Evolutionary conservation across 1,140 invertebrate genomes (phyloP).

Genomic region (Pseudomyrmex flavicornis): DNA sequence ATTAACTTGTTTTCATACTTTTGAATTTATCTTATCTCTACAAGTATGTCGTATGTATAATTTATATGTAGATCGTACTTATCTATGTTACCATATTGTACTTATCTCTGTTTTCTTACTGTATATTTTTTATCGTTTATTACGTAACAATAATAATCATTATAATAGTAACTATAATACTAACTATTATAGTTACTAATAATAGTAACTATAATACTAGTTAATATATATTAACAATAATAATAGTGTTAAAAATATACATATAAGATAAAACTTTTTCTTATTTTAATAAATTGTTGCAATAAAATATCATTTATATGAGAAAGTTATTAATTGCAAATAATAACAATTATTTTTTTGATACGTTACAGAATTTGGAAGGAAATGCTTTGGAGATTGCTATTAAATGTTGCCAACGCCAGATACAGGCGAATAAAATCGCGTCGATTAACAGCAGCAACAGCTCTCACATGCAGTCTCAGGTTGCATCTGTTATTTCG

Average conservation of each 20-base stretch:
- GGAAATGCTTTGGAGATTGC: slow-evolving; percentile 79
- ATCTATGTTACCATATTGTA: too few relatives aligned
- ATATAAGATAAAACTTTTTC: background rate
- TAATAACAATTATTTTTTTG: background rate
- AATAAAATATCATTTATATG: background rate
- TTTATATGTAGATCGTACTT: too few relatives aligned
- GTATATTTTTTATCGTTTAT: too few relatives aligned
- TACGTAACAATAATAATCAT: too few relatives aligned
- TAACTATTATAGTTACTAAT: too few relatives aligned
- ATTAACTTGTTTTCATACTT: background rate
- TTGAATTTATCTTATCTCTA: background rate
- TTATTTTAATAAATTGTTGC: background rate
- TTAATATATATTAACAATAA: too few relatives aligned
- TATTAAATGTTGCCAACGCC: slow-evolving; percentile 80
- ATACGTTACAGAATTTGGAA: slow-evolving; percentile 73
- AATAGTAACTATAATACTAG: too few relatives aligned
- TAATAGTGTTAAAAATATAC: too few relatives aligned
- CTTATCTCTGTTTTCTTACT: too few relatives aligned
- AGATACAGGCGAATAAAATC: slow-evolving; percentile 76
- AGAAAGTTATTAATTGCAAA: background rate
- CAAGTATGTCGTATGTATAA: background rate
- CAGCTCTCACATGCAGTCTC: slow-evolving; percentile 36
- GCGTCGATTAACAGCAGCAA: slow-evolving; percentile 63
- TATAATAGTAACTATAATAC: too few relatives aligned
- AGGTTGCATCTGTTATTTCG: slow-evolving; percentile 61